These are phyloP conservation scores for Lasioglossum marginatum DNA, from an alignment of 2,888 invertebrate genomes.

Conservation along the genomic window DNA sequence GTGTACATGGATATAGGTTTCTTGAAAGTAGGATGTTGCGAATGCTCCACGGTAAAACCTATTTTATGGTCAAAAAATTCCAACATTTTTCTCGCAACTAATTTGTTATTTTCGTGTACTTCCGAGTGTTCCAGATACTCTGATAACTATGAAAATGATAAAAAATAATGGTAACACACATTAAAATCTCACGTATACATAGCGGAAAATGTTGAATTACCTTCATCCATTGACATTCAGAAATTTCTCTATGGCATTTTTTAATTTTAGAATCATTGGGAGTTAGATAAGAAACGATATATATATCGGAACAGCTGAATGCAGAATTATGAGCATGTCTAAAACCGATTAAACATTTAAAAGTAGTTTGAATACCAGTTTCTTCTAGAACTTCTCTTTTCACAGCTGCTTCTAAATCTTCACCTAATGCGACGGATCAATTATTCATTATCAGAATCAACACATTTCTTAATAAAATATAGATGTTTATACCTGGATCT, in stretches of 20 bases:
- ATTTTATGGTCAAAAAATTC: slow-evolving; percentile 88
- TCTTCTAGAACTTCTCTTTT: slow-evolving; percentile 95
- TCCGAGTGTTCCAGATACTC: slow-evolving; percentile 90
- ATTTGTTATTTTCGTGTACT: slow-evolving; percentile 90
- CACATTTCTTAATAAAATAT: neutral
- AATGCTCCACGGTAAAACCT: slow-evolving; percentile 87
- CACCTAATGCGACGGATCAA: slow-evolving; percentile 86
- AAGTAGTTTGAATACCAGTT: slow-evolving; percentile 92
- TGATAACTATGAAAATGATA: slow-evolving; percentile 82
- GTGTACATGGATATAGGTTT: slow-evolving; percentile 83
- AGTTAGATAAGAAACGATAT: slow-evolving; percentile 90
- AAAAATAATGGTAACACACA: slow-evolving; percentile 5
- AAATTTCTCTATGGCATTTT: slow-evolving; percentile 92
- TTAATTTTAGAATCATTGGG: slow-evolving; percentile 88
- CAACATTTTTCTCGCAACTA: slow-evolving; percentile 88
- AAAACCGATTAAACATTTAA: slow-evolving; percentile 90
- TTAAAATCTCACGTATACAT: neutral
- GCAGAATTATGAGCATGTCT: slow-evolving; percentile 91
- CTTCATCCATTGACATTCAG: slow-evolving; percentile 93
- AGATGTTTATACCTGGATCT: slow-evolving; percentile 88
- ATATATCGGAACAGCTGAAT: slow-evolving; percentile 95
- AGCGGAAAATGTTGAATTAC: slow-evolving; percentile 78
- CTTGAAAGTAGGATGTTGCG: slow-evolving; percentile 85
- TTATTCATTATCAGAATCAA: neutral
- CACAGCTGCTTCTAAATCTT: slow-evolving; percentile 93